Evolutionary conservation across 2,113 vertebrate genomes (phyloP).

Genomic region (Ginglymostoma cirratum): DNA sequence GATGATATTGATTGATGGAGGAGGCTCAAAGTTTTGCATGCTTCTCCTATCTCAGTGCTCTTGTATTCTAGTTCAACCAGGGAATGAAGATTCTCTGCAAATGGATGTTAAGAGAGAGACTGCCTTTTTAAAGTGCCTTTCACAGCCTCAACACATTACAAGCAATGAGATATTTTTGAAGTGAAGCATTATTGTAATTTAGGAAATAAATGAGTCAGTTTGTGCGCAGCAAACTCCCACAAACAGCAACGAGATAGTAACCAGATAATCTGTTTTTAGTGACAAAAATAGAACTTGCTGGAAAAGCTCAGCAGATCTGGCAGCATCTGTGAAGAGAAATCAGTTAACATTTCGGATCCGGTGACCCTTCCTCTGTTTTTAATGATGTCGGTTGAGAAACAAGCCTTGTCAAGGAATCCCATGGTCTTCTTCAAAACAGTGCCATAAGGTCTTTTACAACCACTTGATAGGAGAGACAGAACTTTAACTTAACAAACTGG

Average conservation of each 20-base stretch:
- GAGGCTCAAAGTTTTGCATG: background rate
- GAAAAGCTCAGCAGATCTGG: too few species aligned
- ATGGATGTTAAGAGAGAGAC: background rate
- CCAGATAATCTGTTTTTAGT: background rate
- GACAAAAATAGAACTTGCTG: too few species aligned
- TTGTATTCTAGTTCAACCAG: background rate
- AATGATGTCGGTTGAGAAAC: background rate
- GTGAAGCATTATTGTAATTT: background rate
- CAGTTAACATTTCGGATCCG: too few species aligned
- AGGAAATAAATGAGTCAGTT: background rate
- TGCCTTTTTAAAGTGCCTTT: background rate
- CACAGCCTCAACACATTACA: background rate
- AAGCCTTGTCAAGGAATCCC: background rate
- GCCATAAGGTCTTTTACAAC: background rate
- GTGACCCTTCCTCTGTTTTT: background rate
- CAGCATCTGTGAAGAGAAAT: too few species aligned
- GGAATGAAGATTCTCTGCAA: background rate
- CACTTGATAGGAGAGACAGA: background rate
- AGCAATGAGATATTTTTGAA: background rate
- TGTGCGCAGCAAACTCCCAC: background rate
- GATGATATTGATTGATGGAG: background rate
- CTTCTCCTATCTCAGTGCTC: background rate
- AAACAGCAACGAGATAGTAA: background rate
- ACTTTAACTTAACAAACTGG: background rate
- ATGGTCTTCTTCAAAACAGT: background rate